Evolutionary conservation across 2,797 vertebrate genomes (phyloP).

Genomic region (Rhodeus uyekii): DNA sequence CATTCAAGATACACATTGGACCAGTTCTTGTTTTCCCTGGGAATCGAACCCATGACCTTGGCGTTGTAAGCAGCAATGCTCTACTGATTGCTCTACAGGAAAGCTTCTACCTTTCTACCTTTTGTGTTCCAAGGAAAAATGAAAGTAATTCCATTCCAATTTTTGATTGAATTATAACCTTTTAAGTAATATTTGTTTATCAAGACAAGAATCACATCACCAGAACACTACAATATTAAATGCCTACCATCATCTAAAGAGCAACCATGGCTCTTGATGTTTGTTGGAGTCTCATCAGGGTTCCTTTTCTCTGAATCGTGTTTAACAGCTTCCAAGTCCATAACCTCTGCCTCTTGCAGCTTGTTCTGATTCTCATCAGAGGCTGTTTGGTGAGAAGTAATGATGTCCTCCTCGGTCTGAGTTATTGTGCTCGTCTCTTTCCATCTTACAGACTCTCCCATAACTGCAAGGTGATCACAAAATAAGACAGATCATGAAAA

Average conservation of each 20-base stretch:
- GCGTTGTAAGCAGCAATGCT: too few species aligned
- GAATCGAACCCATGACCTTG: too few species aligned
- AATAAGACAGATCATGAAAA: conserved; percentile 8
- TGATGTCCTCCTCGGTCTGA: conserved; percentile 1
- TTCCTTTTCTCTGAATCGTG: not conserved
- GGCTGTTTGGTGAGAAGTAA: not conserved
- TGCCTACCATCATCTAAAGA: conserved; percentile 38
- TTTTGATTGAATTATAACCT: not conserved
- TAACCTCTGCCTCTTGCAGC: not conserved
- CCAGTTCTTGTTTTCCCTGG: too few species aligned
- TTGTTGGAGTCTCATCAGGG: conserved; percentile 20
- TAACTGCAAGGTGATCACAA: conserved; percentile 44
- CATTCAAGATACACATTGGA: too few species aligned
- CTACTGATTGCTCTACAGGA: too few species aligned
- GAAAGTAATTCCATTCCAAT: not conserved
- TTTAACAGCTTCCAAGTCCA: conserved; percentile 4
- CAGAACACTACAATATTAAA: not conserved
- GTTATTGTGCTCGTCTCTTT: not conserved
- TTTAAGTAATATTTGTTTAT: not conserved
- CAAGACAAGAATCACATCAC: not conserved
- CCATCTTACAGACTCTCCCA: conserved; percentile 30
- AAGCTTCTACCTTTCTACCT: too few species aligned
- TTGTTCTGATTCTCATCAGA: conserved; percentile 39
- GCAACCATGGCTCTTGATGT: not conserved
- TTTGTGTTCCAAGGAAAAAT: not conserved